Percentiles rank a stretch among this genome's conserved stretches.
Evolutionary conservation across 2,113 vertebrate species (phyloP).

Genomic region (Scalopus aquaticus): DNA sequence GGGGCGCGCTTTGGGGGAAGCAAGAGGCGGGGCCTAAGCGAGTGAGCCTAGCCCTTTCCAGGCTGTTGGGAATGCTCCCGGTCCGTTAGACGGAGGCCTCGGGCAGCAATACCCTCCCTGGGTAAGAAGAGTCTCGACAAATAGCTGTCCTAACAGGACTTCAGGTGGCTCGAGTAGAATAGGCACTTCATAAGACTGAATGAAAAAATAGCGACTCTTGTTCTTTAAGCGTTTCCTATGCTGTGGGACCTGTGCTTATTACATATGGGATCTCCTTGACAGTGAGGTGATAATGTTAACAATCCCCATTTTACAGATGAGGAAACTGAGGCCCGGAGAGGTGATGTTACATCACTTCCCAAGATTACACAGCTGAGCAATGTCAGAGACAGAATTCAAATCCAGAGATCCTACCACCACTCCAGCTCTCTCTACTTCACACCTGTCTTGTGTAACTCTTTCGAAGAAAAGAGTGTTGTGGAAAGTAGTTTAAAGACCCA

Average conservation of each 20-base stretch:
- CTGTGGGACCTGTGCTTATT: neutral
- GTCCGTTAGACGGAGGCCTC: neutral
- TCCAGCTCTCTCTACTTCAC: neutral
- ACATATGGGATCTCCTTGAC: neutral
- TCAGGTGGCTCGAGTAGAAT: neutral
- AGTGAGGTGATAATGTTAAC: neutral
- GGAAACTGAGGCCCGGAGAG: constrained; percentile 15
- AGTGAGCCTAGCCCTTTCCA: neutral
- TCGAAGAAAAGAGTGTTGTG: neutral
- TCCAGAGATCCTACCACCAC: neutral
- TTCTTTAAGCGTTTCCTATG: neutral
- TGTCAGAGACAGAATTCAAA: constrained; percentile 16
- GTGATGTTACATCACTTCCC: neutral
- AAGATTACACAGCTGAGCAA: constrained; percentile 8
- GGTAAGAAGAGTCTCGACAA: neutral
- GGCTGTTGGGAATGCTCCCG: neutral
- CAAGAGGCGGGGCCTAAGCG: neutral
- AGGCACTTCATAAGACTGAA: neutral
- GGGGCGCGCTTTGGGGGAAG: neutral
- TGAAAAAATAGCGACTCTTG: neutral
- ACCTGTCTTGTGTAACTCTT: neutral
- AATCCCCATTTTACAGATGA: constrained; percentile 34
- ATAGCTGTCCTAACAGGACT: neutral
- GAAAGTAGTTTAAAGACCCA: constrained; percentile 7
- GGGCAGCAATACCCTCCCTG: neutral